Percentiles rank a stretch among this genome's conserved stretches.
Conservation (phyloP, 2,113 vertebrate species). For the Mormyrus lacerda region DNA sequence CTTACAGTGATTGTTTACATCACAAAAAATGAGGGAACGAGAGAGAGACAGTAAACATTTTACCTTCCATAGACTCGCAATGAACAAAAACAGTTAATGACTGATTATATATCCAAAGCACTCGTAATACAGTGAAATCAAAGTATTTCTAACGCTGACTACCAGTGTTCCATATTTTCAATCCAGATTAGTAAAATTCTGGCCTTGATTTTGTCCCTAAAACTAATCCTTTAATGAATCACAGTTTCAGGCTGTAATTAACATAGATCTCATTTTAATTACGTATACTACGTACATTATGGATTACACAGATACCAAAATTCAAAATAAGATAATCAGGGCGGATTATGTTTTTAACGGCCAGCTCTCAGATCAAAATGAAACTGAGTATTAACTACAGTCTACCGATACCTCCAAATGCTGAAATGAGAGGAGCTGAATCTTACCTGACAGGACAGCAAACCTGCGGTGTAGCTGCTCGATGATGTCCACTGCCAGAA, state of each 20-base stretch:
- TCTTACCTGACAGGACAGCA: slow-evolving; percentile 85
- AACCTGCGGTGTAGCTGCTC: slow-evolving; percentile 92
- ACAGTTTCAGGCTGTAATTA: background rate
- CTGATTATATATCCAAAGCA: background rate
- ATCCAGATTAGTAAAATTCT: background rate
- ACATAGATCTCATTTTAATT: background rate
- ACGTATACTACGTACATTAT: background rate
- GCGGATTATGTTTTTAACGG: background rate
- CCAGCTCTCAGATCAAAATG: background rate
- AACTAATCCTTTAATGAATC: background rate
- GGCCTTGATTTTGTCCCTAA: background rate
- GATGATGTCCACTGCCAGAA: slow-evolving; percentile 85
- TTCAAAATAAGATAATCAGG: background rate
- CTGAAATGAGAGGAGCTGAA: background rate
- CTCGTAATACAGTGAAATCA: background rate
- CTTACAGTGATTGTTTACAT: background rate
- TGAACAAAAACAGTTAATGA: background rate
- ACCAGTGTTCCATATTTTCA: background rate
- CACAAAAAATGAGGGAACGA: background rate
- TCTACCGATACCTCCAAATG: background rate
- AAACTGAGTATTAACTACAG: background rate
- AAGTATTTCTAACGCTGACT: background rate
- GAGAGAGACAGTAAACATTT: background rate
- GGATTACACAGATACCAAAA: background rate
- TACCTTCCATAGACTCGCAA: background rate